Percentiles rank a stretch among this genome's conserved stretches.
These are phyloP conservation scores for Scomber scombrus DNA, from an alignment of 2,113 vertebrate genomes.

Conservation along the genomic window DNA sequence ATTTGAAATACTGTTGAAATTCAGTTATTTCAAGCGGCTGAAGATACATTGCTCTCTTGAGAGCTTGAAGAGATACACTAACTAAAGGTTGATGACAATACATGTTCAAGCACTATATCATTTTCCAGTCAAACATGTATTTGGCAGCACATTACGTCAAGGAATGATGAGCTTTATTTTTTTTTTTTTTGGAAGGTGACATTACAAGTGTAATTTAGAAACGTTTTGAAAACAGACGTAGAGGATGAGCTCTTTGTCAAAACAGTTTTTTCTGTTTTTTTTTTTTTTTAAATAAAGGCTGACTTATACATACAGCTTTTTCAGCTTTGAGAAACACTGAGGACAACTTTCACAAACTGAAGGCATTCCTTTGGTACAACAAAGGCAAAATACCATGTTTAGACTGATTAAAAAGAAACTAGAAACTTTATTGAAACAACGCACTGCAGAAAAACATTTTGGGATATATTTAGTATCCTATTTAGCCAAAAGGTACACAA, in stretches of 20 bases:
- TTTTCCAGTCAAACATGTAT: slow-evolving; percentile 77
- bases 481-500: slow-evolving; percentile 96
- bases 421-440: slow-evolving; percentile 97
- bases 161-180: slow-evolving; percentile 76
- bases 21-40: slow-evolving; percentile 89
- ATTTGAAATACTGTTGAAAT: slow-evolving; percentile 94
- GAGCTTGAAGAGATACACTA: slow-evolving; percentile 78
- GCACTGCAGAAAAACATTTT: slow-evolving; percentile 93
- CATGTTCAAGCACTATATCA: slow-evolving; percentile 79
- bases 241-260: slow-evolving; percentile 69
- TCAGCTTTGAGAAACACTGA: slow-evolving; percentile 82
- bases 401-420: slow-evolving; percentile 94
- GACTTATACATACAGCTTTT: slow-evolving; percentile 71
- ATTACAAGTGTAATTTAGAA: slow-evolving; percentile 78
- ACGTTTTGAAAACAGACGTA: slow-evolving; percentile 75
- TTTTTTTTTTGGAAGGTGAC: slow-evolving; percentile 64
- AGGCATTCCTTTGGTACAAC: slow-evolving; percentile 78
- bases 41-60: slow-evolving; percentile 78
- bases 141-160: slow-evolving; percentile 85
- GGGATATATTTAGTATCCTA: slow-evolving; percentile 95
- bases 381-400: slow-evolving; percentile 96
- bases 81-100: slow-evolving; percentile 80
- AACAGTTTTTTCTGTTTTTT: slow-evolving; percentile 57
- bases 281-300: slow-evolving; percentile 66
- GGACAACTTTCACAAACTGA: slow-evolving; percentile 73